Conservation (phyloP, 2,797 vertebrate genomes). For the Harpagifer antarcticus region DNA sequence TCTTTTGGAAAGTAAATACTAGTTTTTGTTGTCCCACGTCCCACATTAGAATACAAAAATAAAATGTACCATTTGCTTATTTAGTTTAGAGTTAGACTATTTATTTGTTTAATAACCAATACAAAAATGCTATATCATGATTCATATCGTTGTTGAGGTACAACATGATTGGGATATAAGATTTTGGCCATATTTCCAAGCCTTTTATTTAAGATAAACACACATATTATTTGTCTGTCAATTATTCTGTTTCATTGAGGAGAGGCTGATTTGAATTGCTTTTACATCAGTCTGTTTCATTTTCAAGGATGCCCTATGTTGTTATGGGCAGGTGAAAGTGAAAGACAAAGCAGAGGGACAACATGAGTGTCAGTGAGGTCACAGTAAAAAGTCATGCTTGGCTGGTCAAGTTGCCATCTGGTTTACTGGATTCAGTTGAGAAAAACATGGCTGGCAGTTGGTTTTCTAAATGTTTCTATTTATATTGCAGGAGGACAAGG, state of each 20-base stretch:
- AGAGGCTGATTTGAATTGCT: neutral
- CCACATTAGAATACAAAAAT: too few species aligned
- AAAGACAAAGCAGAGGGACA: neutral
- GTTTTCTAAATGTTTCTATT: constrained; percentile 7
- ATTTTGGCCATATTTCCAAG: too few species aligned
- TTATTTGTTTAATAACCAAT: too few species aligned
- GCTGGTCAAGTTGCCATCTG: constrained; percentile 31
- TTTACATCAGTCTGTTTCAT: neutral
- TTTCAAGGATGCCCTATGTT: neutral
- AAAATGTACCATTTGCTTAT: too few species aligned
- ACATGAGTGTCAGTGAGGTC: constrained; percentile 4
- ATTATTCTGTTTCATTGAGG: neutral
- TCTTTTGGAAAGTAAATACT: too few species aligned
- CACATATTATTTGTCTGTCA: neutral
- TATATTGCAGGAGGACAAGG: constrained; percentile 11
- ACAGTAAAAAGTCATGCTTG: constrained; percentile 34
- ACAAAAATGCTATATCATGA: too few species aligned
- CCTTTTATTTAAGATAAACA: too few species aligned
- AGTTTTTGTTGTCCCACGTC: too few species aligned
- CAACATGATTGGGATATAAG: too few species aligned
- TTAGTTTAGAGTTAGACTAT: too few species aligned
- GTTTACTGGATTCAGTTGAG: constrained; percentile 11
- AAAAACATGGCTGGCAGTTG: constrained; percentile 1
- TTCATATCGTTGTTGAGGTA: too few species aligned
- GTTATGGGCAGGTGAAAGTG: neutral